Base-by-base conservation (phyloP, 2,113 vertebrate species). In the Aegotheles bennettii region DNA sequence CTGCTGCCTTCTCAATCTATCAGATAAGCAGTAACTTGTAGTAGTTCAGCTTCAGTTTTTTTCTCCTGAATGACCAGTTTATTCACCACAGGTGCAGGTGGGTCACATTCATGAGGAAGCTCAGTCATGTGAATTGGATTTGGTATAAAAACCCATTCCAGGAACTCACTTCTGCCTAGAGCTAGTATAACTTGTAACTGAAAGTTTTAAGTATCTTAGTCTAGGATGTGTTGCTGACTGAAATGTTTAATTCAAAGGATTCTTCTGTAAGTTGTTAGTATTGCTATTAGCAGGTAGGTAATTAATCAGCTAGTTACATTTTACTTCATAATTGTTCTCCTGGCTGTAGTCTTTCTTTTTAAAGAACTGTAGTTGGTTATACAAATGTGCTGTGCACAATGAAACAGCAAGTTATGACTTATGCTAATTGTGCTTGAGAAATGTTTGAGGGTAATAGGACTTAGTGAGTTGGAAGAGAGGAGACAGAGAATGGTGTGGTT, bases 91-190 rank as follows among this genome's bases (percentile, higher is more conserved):
- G 76, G 80, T 95, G 84, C 48, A 74, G 13, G 29, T 87, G 87
- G 50, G 35, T 64, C 74, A 70, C 25, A 21, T 47, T 61, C 13
- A 60, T 48, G 53, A 79, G 68, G 90, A 68, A 80, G 43, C 29
- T 77, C 18, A 36, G n/a, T 18, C 84, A 48, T 29, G 61, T 85
- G 89, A 64, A 36, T 51, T 59, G 11, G 19, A 54, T 81, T 84
- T 45, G 31, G 31, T 94, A 96, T 93, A 95, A 94, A 97, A 86
- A 26, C 28, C 24, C 28, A 60, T 17, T 36, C 29, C 40, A 78
- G 48, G 2, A 61, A 1, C 1, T 12, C 0, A 14, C 0, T 3
- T 50, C 5, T 65, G 1, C 1, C 0, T 82, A 2, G 3, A 5
- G 5, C 4, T 18, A 3, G 2, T 4, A 1, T 19, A 38, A 36